Percentiles rank a stretch among this genome's conserved stretches.
phyloP scores from a whole-genome alignment of 2,888 invertebrate species.

The Ctena decussata region DNA sequence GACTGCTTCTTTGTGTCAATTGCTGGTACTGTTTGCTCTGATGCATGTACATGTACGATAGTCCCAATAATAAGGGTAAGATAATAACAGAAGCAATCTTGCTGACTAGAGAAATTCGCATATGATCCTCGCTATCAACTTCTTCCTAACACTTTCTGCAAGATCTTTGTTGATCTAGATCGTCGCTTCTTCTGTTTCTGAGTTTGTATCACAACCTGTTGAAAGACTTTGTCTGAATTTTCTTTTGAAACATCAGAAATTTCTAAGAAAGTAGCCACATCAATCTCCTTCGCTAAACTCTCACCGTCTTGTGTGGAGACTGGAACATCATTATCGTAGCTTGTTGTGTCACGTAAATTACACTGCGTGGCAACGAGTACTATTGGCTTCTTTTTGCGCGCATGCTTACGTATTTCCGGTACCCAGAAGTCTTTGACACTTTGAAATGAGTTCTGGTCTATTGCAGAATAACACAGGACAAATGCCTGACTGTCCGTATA shows the following conservation, averaged over 20 bases:
- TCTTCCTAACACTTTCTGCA: constrained; percentile 6
- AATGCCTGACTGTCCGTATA: constrained; percentile 74
- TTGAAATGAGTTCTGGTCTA: constrained; percentile 68
- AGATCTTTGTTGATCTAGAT: constrained; percentile 4
- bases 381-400: constrained; percentile 63
- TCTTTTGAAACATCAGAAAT: constrained; percentile 62
- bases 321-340: constrained; percentile 20
- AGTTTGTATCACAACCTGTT: constrained; percentile 62
- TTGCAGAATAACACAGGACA: constrained; percentile 71
- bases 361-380: constrained; percentile 72
- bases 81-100: too few relatives aligned
- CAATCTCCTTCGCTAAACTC: constrained; percentile 60
- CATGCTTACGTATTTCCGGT: constrained; percentile 69
- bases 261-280: constrained; percentile 68
- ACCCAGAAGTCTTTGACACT: constrained; percentile 69
- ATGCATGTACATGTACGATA: too few relatives aligned
- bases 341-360: constrained; percentile 51
- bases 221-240: constrained; percentile 65
- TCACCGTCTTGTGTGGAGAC: constrained; percentile 64
- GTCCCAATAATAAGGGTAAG: too few relatives aligned
- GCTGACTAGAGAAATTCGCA: too few relatives aligned
- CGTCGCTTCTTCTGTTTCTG: constrained; percentile 59
- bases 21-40: too few relatives aligned
- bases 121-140: too few relatives aligned
- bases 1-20: too few relatives aligned